Conservation (phyloP, 2,888 invertebrate species). For the Hydrotaea diabolus region DNA sequence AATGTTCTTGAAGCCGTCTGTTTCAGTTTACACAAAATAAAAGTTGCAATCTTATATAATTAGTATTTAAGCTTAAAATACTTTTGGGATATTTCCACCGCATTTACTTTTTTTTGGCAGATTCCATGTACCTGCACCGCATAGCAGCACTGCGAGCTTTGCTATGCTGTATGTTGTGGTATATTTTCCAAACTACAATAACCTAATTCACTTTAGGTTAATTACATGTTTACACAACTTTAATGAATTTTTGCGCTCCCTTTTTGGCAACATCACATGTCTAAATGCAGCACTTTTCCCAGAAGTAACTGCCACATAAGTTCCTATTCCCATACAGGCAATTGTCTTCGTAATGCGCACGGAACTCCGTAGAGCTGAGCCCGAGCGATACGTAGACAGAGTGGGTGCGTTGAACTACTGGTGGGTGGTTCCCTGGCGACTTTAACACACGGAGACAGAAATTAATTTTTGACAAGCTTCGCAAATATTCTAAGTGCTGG, state of each 20-base stretch:
- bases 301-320: background rate
- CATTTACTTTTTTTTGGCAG: too few relatives aligned
- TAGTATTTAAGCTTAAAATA: too few relatives aligned
- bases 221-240: slow-evolving; percentile 10
- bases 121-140: too few relatives aligned
- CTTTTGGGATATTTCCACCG: too few relatives aligned
- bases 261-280: background rate
- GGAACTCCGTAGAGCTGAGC: background rate
- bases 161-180: too few relatives aligned
- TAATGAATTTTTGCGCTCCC: background rate
- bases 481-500: background rate
- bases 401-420: slow-evolving; percentile 7
- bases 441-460: background rate
- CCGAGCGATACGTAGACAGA: background rate
- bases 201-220: background rate
- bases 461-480: slow-evolving; percentile 16
- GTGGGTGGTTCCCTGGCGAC: background rate
- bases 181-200: background rate
- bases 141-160: too few relatives aligned
- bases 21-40: too few relatives aligned
- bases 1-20: too few relatives aligned
- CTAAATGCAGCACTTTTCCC: slow-evolving; percentile 1
- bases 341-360: background rate
- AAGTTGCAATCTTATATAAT: too few relatives aligned
- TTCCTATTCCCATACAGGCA: slow-evolving; percentile 12